phyloP scores from a whole-genome alignment of 2,113 vertebrate species.

The Sphaerodactylus townsendi region DNA sequence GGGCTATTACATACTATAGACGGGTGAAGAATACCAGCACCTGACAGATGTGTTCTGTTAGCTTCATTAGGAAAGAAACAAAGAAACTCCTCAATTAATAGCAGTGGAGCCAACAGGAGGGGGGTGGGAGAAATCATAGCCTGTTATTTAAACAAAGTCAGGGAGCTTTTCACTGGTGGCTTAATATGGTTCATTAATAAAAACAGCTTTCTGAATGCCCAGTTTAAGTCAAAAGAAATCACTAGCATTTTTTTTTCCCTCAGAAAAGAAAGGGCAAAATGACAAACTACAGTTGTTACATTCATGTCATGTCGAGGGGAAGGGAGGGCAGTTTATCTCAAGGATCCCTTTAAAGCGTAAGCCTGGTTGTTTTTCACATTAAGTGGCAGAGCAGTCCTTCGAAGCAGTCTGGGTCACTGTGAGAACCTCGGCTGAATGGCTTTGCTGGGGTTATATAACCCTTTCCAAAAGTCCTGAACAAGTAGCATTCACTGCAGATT shows the following conservation, averaged over 20 bases:
- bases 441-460: slow-evolving; percentile 35
- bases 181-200: slow-evolving; percentile 88
- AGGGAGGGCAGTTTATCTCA: slow-evolving; percentile 62
- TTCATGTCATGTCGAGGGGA: slow-evolving; percentile 55
- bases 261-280: slow-evolving; percentile 79
- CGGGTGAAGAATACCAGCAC: slow-evolving; percentile 87
- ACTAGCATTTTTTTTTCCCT: slow-evolving; percentile 65
- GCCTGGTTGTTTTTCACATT: slow-evolving; percentile 55
- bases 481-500: slow-evolving; percentile 47
- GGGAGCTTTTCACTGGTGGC: slow-evolving; percentile 83
- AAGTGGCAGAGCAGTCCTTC: slow-evolving; percentile 50
- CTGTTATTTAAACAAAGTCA: slow-evolving; percentile 89
- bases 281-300: slow-evolving; percentile 76
- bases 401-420: slow-evolving; percentile 35
- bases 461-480: slow-evolving; percentile 42
- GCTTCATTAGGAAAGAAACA: slow-evolving; percentile 93
- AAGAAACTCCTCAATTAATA: slow-evolving; percentile 91
- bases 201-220: slow-evolving; percentile 85
- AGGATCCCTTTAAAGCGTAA: slow-evolving; percentile 56
- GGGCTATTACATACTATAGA: slow-evolving; percentile 89
- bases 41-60: slow-evolving; percentile 92
- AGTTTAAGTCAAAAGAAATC: slow-evolving; percentile 88
- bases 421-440: slow-evolving; percentile 42
- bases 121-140: slow-evolving; percentile 84
- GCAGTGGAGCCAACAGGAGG: slow-evolving; percentile 79